Percentiles rank a stretch among this genome's conserved stretches.
Evolutionary conservation across 2,888 invertebrate species (phyloP).

Genomic region (Odontocolon sp.): DNA sequence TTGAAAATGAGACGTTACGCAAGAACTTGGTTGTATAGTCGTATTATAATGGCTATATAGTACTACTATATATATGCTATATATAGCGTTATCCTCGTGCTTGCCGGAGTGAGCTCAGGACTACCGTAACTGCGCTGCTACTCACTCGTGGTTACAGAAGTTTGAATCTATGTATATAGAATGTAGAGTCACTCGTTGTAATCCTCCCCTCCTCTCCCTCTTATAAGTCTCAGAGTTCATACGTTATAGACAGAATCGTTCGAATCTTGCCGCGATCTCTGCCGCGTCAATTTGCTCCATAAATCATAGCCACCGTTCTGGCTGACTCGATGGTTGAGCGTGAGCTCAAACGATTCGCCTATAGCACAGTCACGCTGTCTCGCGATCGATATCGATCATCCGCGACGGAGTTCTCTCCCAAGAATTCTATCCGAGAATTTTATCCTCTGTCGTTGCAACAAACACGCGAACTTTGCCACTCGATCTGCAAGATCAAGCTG

Average conservation of each 20-base stretch:
- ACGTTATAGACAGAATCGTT: background rate
- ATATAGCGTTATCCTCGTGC: background rate
- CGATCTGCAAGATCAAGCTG: background rate
- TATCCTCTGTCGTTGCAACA: background rate
- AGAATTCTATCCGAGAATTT: constrained; percentile 20
- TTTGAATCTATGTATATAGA: background rate
- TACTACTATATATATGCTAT: too few species aligned
- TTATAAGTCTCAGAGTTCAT: background rate
- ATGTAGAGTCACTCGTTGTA: background rate
- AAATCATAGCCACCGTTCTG: constrained; percentile 46
- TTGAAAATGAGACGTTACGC: constrained; percentile 60
- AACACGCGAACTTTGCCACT: background rate
- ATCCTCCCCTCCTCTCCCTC: background rate
- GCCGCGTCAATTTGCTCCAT: constrained; percentile 42
- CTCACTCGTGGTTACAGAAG: constrained; percentile 21
- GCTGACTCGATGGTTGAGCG: background rate
- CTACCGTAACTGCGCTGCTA: background rate
- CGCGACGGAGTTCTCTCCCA: constrained; percentile 12
- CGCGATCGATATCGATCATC: constrained; percentile 45
- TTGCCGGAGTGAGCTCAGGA: background rate
- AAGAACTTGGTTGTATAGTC: constrained; percentile 23
- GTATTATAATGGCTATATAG: too few species aligned
- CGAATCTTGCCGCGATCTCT: constrained; percentile 32
- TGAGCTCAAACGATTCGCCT: constrained; percentile 2
- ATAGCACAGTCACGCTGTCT: constrained; percentile 32